Evolutionary conservation across 2,888 invertebrate genomes (phyloP), one percentile per base, ranked within the genome.

Genomic region (Tiphia femorata): DNA sequence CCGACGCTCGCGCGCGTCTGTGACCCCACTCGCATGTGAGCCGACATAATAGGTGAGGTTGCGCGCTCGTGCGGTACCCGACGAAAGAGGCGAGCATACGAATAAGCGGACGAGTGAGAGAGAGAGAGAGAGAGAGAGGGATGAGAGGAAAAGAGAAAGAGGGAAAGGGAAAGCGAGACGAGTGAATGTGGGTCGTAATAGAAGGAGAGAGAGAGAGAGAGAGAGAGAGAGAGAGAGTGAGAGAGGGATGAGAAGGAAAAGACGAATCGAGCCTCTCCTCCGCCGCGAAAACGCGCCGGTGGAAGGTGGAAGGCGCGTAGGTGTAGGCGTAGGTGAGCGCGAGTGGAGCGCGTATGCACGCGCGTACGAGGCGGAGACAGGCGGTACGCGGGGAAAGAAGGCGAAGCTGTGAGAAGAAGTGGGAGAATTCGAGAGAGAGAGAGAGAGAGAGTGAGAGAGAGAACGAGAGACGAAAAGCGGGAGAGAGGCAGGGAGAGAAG

Each of bases 171-270:
- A 8, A 25, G 25, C 5, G 25, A 25, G 25, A 25, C n/a, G 25
- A 25, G 25, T 6, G 25, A 25, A 8, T 6, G 25, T 6, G 25
- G n/a, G n/a, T n/a, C n/a, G n/a, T n/a, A n/a, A n/a, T n/a, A 25
- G 25, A 6, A 25, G 25, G 25, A 25, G 25, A 25, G 25, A 25
- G 5, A 25, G 25, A 25, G 25, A 25, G 25, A 4, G 29, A 29
- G 3, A 12, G 35, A 25, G 17, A 38, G 43, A 27, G 48, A 52
- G 41, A 40, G 58, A 62, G 62, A 62, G 61, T 62, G 60, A 64
- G 64, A 55, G 58, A 58, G 49, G 58, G 58, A 50, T 68, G 73
- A 70, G 67, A 72, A 35, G n/a, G n/a, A n/a, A n/a, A n/a, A n/a
- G n/a, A n/a, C n/a, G n/a, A n/a, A n/a, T n/a, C n/a, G n/a, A n/a